phyloP scores from a whole-genome alignment of 2,113 vertebrate species.

The Brienomyrus longianalis region DNA sequence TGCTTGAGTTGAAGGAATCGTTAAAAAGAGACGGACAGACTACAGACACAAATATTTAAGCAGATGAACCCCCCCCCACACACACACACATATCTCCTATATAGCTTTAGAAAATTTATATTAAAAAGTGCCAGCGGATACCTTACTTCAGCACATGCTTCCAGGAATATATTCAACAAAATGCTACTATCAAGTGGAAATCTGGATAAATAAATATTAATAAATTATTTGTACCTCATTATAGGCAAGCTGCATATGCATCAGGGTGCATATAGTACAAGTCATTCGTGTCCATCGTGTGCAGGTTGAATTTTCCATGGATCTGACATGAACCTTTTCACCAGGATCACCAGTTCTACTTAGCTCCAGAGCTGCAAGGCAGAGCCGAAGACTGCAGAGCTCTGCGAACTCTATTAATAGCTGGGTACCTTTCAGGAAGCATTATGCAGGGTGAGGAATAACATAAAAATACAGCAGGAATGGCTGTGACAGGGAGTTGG shows the following conservation, averaged over 20 bases:
- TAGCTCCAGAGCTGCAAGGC: slow-evolving; percentile 57
- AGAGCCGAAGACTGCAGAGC: slow-evolving; percentile 58
- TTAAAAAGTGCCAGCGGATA: not conserved
- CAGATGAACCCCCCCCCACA: not conserved
- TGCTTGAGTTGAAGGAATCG: slow-evolving; percentile 32
- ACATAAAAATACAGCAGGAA: slow-evolving; percentile 49
- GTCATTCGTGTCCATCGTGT: slow-evolving; percentile 51
- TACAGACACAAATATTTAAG: not conserved
- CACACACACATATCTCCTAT: not conserved
- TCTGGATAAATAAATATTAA: slow-evolving; percentile 51
- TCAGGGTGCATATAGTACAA: slow-evolving; percentile 34
- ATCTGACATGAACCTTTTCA: slow-evolving; percentile 57
- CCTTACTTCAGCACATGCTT: not conserved
- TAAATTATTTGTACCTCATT: slow-evolving; percentile 57
- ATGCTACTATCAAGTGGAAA: slow-evolving; percentile 54
- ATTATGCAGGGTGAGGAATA: slow-evolving; percentile 56
- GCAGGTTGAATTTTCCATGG: slow-evolving; percentile 56
- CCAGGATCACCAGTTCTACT: slow-evolving; percentile 61
- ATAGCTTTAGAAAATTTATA: not conserved
- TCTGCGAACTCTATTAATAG: slow-evolving; percentile 62
- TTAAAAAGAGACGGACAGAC: not conserved
- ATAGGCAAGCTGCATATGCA: slow-evolving; percentile 55
- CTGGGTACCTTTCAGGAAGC: slow-evolving; percentile 64
- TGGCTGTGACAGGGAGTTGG: slow-evolving; percentile 27
- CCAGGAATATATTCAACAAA: slow-evolving; percentile 33